A percentile compares a stretch with the other conserved stretches of the same genome.
Evolutionary conservation across 2,797 vertebrate genomes (phyloP).

Genomic region (Silurus aristotelis): DNA sequence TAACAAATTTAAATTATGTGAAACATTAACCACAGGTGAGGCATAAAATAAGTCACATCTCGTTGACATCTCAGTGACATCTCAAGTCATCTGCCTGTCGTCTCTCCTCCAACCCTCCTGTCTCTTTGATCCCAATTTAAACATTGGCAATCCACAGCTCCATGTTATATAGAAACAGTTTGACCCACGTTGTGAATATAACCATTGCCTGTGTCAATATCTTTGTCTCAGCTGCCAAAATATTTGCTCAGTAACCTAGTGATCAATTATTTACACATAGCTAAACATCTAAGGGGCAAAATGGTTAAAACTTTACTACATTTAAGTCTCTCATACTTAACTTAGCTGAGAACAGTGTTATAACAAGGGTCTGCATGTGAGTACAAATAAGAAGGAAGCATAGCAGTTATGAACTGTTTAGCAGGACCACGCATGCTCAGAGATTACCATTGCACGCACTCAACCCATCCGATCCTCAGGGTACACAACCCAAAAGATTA

Average conservation of each 20-base stretch:
- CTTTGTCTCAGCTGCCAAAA: neutral
- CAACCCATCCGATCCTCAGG: neutral
- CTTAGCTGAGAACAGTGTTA: neutral
- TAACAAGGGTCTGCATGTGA: neutral
- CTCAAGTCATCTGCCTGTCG: neutral
- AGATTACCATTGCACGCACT: neutral
- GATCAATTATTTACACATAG: neutral
- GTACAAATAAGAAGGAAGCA: neutral
- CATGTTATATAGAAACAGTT: neutral
- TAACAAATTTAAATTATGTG: neutral
- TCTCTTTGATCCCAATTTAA: neutral
- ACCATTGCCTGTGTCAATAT: neutral
- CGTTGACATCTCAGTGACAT: neutral
- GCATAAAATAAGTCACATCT: neutral
- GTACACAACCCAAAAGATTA: neutral
- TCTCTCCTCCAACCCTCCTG: neutral
- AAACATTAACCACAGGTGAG: neutral
- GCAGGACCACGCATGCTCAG: neutral
- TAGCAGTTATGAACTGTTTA: neutral
- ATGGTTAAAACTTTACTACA: too few relatives aligned
- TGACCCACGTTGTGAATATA: neutral
- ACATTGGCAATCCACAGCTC: neutral
- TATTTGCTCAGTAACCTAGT: neutral
- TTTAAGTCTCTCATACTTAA: too few relatives aligned
- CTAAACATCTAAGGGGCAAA: too few relatives aligned